Base-by-base conservation (phyloP, 1,140 invertebrate genomes). In the Apis florea region DNA sequence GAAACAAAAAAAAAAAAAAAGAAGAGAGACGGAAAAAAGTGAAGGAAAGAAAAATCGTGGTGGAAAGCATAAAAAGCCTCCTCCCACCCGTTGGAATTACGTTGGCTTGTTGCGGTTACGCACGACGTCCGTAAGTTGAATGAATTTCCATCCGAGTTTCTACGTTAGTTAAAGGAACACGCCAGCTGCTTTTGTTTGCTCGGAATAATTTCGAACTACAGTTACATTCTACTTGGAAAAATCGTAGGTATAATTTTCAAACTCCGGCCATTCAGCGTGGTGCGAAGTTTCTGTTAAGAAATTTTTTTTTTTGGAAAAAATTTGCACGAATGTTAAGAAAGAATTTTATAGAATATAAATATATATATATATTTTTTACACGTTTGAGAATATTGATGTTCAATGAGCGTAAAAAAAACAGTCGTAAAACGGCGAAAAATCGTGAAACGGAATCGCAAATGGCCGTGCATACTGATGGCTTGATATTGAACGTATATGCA, bases 111-210 rank as follows among this genome's bases (percentile, higher is more conserved):
- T 74, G 69, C 59, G 54, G 71, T 81, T 67, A 67, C 61, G 63
- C 53, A 47, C 40, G 61, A 67, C 26, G 63, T 81, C 26, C 53
- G 53, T 31, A 49, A 75, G 47, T 75, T 21, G 40, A 81, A 81
- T 59, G 31, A 81, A 81, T 81, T 75, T 67, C 67, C 53, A 53
- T 81, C 47, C 13, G 51, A 67, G 53, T 56, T 51, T 15, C 49
- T 40, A 58, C 63, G 6, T 58, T 54, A 58, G 47, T 12, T 67
- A 26, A 66, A 80, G 56, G 40, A 82, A 71, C 54, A 47, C 15
- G 19, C 47, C 24, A 10, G 3, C 67, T 10, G 19, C 26, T 61
- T 61, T 61, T 78, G 56, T 78, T 78, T 19, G 26, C n/a, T 5
- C 17, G 53, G n/a, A 4, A 47, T 21, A 51, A 59, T 69, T 78